phyloP scores from a whole-genome alignment of 2,888 invertebrate genomes.

The Lithophane socia region DNA sequence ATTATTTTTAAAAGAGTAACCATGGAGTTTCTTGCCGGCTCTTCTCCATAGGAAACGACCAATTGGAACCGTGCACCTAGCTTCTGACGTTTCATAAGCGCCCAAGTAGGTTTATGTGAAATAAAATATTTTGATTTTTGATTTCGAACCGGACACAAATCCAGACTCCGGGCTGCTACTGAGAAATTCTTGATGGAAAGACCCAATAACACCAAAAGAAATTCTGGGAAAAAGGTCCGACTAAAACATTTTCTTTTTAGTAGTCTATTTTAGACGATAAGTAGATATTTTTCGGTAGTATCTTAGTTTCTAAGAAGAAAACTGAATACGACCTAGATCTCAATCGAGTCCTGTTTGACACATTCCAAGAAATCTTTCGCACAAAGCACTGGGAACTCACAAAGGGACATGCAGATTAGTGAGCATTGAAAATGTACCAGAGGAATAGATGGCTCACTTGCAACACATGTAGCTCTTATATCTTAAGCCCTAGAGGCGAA shows the following conservation, averaged over 20 bases:
- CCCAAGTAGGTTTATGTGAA: no score
- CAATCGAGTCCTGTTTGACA: conserved; percentile 35
- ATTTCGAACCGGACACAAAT: neutral
- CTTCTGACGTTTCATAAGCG: no score
- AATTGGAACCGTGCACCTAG: no score
- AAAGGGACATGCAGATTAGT: conserved; percentile 70
- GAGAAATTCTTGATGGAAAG: neutral
- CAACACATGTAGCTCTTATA: conserved; percentile 49
- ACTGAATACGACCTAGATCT: conserved; percentile 17
- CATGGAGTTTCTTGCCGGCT: no score
- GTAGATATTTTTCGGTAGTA: neutral
- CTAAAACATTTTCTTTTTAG: neutral
- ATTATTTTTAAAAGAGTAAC: no score
- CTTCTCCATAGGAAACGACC: no score
- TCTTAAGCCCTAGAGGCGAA: conserved; percentile 13
- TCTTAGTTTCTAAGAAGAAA: neutral
- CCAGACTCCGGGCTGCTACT: neutral
- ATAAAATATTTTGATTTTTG: no score
- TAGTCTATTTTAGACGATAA: no score
- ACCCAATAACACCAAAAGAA: neutral
- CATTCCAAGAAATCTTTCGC: conserved; percentile 60
- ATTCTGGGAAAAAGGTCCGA: neutral
- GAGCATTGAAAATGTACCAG: conserved; percentile 62
- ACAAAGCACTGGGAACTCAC: conserved; percentile 65
- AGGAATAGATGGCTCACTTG: conserved; percentile 43